These are phyloP conservation scores for Apostichopus leukothele DNA, from an alignment of 53 echinoderm and acorn worm genomes.

Conservation along the genomic window DNA sequence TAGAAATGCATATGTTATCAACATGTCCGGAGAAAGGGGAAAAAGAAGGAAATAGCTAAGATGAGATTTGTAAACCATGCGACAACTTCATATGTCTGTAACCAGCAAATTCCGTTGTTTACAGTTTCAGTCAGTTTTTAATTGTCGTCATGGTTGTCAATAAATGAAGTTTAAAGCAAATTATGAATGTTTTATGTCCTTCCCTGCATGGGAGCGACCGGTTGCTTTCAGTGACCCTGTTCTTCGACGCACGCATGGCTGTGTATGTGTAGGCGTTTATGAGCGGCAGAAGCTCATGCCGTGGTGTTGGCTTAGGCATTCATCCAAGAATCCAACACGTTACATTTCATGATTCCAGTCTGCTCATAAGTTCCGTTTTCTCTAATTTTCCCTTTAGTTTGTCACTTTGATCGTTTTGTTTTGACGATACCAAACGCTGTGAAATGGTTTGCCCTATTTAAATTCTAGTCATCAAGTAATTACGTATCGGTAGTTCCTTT, in stretches of 20 bases:
- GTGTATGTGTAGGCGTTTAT: neutral
- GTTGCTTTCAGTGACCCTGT: neutral
- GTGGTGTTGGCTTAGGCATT: too few relatives aligned
- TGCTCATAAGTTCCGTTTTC: neutral
- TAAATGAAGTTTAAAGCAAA: slow-evolving; percentile 5
- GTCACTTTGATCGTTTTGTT: neutral
- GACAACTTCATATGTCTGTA: too few relatives aligned
- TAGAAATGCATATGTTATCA: neutral
- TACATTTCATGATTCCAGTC: neutral
- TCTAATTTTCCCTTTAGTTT: neutral
- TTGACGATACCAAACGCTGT: neutral
- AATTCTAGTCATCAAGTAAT: too few relatives aligned
- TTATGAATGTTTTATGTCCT: neutral
- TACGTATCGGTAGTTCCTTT: too few relatives aligned
- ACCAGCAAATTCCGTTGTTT: neutral
- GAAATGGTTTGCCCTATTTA: too few relatives aligned
- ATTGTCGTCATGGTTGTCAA: neutral
- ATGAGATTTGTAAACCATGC: neutral
- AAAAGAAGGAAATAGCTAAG: neutral
- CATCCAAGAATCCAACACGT: too few relatives aligned
- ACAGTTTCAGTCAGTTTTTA: neutral
- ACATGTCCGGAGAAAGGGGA: neutral
- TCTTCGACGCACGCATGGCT: neutral
- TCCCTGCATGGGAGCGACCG: neutral
- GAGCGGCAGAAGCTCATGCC: neutral